Base-by-base conservation (phyloP, 2,113 vertebrate genomes). In the Mustelus asterias region DNA sequence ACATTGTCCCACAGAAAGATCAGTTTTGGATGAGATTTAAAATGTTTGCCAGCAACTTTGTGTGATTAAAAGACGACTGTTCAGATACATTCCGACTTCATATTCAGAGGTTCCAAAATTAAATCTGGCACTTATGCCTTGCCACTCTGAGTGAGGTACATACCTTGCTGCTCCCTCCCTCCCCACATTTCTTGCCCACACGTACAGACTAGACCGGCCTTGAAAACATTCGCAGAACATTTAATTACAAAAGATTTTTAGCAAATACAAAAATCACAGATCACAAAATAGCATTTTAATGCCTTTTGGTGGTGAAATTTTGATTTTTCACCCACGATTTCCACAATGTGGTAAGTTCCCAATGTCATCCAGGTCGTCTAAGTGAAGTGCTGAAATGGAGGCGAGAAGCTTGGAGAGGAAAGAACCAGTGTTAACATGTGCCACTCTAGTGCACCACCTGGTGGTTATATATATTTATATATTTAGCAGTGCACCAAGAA, bases 371-470 rank as follows among this genome's bases (percentile, higher is more conserved):
- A 95, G 93, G 65, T 70, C 7, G 10, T 94, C 92, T 26, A 37
- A 94, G 63, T 69, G 22, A 94, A 41, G 67, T 44, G 65, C 37
- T 72, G 65, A 95, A 95, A 72, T 72, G 26, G 65, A 48, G 69
- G 10, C 54, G 54, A 89, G 41, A 60, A 58, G 26, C 41, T 89
- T 60, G 24, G 24, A 60, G 24, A 33, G 24, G 24, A 41, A 72
- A 72, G 67, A 26, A 72, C 72, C 22, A 95, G 48, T 95, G 37
- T 72, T 72, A 48, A 95, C 41, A 48, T 95, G 26, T 72, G 22
- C 65, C 44, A 54, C 93, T 95, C 65, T 44, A 72, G 67, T 95
- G 37, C 65, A 69, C 93, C 93, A 95, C 67, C 93, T 95, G 13
- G 93, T 95, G 93, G 67, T 11, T 41, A 70, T 10, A 20, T 67